These are phyloP conservation scores for Caloenas nicobarica DNA, from an alignment of 2,113 vertebrate genomes.

Conservation along the genomic window DNA sequence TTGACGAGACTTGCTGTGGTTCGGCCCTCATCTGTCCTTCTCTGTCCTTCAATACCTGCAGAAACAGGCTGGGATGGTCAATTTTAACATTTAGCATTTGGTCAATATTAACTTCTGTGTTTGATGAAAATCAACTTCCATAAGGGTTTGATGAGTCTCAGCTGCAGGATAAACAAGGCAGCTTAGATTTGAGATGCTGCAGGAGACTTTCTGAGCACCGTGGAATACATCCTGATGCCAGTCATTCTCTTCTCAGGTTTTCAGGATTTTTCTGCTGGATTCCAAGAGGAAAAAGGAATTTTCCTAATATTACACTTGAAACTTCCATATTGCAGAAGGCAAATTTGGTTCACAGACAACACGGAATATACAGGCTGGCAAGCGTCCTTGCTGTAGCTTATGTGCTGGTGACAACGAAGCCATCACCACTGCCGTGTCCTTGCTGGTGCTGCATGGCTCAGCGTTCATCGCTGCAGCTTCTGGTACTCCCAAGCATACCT, in stretches of 20 bases:
- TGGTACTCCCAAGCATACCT: too few relatives aligned
- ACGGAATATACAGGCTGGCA: neutral
- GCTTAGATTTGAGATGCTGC: neutral
- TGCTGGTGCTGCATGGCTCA: neutral
- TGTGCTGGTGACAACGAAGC: neutral
- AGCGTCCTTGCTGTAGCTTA: neutral
- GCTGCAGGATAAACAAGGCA: neutral
- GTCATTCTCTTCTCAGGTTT: neutral
- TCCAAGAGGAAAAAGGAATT: neutral
- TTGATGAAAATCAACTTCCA: neutral
- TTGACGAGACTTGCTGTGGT: neutral
- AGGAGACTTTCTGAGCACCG: neutral
- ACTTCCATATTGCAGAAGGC: neutral
- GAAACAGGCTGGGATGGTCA: neutral
- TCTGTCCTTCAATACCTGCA: neutral
- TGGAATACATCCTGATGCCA: neutral
- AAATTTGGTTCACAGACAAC: neutral
- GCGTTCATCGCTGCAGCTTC: neutral
- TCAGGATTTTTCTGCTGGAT: neutral
- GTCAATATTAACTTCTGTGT: neutral
- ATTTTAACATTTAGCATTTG: neutral
- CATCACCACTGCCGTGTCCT: rapidly evolving
- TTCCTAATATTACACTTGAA: neutral
- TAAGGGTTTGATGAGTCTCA: neutral
- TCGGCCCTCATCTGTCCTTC: neutral